Base-by-base conservation (phyloP, 2,888 invertebrate genomes). In the Amiota communis region DNA sequence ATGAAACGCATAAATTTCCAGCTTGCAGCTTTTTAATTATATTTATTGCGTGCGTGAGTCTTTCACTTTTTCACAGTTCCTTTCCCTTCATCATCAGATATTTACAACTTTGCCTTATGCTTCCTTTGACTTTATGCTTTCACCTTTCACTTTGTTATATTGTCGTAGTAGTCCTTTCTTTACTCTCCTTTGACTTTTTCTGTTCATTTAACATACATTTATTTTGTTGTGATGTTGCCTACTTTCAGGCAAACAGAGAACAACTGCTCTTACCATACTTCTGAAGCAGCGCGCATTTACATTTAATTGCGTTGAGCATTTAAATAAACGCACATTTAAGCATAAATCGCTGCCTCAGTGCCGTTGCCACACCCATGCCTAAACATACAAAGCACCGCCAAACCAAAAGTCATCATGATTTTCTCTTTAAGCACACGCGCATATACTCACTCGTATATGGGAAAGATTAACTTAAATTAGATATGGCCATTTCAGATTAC, bases 21-120 rank as follows among this genome's bases (percentile, higher is more conserved):
- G 63, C 63, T 82, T 77, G 78, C 80, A 79, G 80, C 80, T 76
- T 78, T 82, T 83, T 82, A 83, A 83, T 83, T 83, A 80, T 83
- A 81, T 82, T 83, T 84, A 83, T 80, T 77, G 79, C 73, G 64
- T 77, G 72, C 74, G 12, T 20, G 17, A 10, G 69, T 9, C 56
- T 36, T 53, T 69, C 11, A 57, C 51, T 57, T 15, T 56, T n/a
- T 47, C 13, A 3, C n/a, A 9, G 20, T 56, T 56, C 12, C 8
- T n/a, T 51, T 36, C 36, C 36, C 36, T 36, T 36, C 36, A 36
- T 36, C 36, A 36, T 36, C 36, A 36, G 36, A 36, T 36, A 59
- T 9, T 59, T 23, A 20, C 59, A 59, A 23, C 59, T 15, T 4
- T 3, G 23, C 15, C 59, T 2, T 23, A 47, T 47, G 11, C 11